These are phyloP conservation scores for Limnephilus auricula DNA, from an alignment of 2,888 invertebrate species.

Conservation along the genomic window DNA sequence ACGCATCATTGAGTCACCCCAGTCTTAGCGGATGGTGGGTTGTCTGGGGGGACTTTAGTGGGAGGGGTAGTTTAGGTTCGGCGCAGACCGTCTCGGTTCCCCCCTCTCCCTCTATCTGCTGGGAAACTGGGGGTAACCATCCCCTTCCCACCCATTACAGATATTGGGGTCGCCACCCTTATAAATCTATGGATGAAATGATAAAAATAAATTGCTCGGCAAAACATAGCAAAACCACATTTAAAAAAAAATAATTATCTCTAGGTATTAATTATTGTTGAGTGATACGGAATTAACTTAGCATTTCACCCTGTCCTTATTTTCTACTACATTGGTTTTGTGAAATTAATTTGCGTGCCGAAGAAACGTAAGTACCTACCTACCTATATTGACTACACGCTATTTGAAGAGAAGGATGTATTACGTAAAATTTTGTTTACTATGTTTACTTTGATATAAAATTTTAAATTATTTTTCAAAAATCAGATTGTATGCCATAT, in stretches of 20 bases:
- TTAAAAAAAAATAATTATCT: neutral
- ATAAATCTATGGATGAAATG: neutral
- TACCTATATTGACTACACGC: no score
- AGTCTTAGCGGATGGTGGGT: conserved; percentile 8
- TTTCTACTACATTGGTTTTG: neutral
- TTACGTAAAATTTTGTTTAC: no score
- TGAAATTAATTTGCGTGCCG: neutral
- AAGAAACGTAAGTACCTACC: neutral
- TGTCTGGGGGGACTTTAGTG: neutral
- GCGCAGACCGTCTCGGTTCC: conserved; percentile 19
- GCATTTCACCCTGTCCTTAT: neutral
- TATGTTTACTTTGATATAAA: no score
- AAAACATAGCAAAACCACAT: neutral
- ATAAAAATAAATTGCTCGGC: neutral
- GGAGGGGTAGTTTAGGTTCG: conserved; percentile 2
- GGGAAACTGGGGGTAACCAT: neutral
- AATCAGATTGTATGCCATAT: no score
- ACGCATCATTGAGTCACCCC: conserved; percentile 46
- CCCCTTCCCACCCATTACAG: conserved; percentile 18
- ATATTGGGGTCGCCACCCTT: conserved; percentile 41
- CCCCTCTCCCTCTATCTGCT: conserved; percentile 8
- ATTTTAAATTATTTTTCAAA: no score
- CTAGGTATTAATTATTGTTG: neutral
- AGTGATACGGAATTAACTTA: neutral
- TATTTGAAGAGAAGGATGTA: neutral